These are phyloP conservation scores for rat (Rattus norvegicus) DNA, from an alignment of 2,113 vertebrate species.

Conservation along the genomic window DNA sequence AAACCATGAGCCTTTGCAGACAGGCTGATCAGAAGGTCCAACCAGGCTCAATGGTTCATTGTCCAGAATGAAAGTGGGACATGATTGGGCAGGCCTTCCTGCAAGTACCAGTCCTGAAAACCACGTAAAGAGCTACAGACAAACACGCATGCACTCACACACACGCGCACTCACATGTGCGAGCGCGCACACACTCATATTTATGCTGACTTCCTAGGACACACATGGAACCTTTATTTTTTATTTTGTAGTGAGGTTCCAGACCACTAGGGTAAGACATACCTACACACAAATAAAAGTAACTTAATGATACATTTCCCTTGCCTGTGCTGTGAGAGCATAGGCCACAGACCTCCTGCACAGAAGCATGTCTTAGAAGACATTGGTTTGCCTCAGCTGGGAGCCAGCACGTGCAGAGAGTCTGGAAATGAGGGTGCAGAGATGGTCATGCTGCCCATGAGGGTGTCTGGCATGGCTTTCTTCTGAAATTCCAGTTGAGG, in stretches of 20 bases:
- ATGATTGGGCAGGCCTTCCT: neutral
- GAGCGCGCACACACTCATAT: neutral
- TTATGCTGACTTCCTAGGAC: neutral
- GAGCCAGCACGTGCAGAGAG: neutral
- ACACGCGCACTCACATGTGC: too few species aligned
- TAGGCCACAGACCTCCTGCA: neutral
- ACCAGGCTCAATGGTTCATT: neutral
- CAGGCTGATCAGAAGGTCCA: neutral
- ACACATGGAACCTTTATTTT: neutral
- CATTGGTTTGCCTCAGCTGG: neutral
- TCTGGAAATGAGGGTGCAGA: neutral
- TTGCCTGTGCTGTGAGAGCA: neutral
- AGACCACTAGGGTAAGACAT: slow-evolving; percentile 29
- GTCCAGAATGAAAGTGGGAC: neutral
- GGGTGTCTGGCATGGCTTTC: neutral
- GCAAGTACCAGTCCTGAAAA: neutral
- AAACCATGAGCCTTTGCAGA: neutral
- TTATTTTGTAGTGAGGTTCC: neutral
- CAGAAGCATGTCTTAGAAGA: neutral
- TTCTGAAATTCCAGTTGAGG: neutral
- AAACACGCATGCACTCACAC: too few species aligned
- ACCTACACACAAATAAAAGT: slow-evolving; percentile 63
- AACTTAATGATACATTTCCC: slow-evolving; percentile 57
- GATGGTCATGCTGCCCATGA: neutral
- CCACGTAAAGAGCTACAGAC: neutral